Conservation (phyloP, 92 coral and sea anemone genomes). For the Parazoanthus atlanticus region DNA sequence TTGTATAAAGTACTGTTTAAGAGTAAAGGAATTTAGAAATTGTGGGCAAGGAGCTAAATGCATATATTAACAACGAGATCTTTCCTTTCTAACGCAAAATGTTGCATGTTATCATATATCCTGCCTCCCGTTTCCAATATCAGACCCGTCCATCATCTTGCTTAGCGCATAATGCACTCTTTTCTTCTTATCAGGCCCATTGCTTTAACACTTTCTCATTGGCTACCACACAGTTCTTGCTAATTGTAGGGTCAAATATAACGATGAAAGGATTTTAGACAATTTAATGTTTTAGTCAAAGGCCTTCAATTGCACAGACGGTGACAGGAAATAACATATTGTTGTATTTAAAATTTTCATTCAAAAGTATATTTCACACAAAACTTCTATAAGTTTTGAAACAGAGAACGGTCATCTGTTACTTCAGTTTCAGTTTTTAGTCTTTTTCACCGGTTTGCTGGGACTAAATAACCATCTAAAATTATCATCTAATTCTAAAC, state of each 20-base stretch:
- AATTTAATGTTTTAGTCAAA: slow-evolving; percentile 38
- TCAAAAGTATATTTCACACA: slow-evolving; percentile 28
- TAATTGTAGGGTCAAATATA: slow-evolving; percentile 44
- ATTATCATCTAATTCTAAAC: background rate
- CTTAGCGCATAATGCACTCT: slow-evolving; percentile 45
- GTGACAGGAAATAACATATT: slow-evolving; percentile 41
- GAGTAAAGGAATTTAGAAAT: slow-evolving; percentile 28
- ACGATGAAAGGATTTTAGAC: slow-evolving; percentile 39
- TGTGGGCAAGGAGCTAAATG: background rate
- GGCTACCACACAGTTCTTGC: slow-evolving; percentile 24
- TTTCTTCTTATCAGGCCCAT: slow-evolving; percentile 42
- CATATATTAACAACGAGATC: background rate
- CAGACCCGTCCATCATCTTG: slow-evolving; percentile 33
- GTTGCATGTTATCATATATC: slow-evolving; percentile 17
- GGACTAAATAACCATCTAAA: background rate
- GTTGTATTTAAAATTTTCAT: slow-evolving; percentile 10
- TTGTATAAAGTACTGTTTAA: background rate
- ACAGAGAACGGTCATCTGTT: background rate
- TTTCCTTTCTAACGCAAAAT: background rate
- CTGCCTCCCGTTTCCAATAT: slow-evolving; percentile 32
- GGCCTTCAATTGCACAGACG: slow-evolving; percentile 37
- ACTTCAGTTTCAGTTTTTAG: background rate
- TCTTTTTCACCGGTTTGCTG: background rate
- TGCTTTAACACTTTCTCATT: slow-evolving; percentile 40
- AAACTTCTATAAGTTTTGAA: background rate